Evolutionary conservation across 2,888 invertebrate species (phyloP).

Genomic region (Lordiphosa andalusiaca): DNA sequence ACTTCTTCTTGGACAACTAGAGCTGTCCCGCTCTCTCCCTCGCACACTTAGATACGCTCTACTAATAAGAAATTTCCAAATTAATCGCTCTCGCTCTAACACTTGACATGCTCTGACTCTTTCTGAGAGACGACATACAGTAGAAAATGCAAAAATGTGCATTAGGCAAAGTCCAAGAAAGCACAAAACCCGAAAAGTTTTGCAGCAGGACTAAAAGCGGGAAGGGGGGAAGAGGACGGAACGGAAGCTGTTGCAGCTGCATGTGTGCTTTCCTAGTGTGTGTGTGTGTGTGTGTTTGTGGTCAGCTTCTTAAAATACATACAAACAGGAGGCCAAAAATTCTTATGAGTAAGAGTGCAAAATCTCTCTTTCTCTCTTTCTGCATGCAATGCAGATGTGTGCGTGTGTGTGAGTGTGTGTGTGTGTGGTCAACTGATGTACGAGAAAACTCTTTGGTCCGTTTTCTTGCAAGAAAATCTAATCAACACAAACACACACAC

Average conservation of each 20-base stretch:
- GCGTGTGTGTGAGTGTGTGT: conserved; percentile 17
- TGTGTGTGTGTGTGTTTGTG: conserved; percentile 32
- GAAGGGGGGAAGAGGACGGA: background rate
- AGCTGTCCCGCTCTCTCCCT: conserved; percentile 35
- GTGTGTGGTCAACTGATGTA: conserved; percentile 63
- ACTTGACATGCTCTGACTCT: conserved; percentile 51
- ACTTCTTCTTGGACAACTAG: conserved; percentile 52
- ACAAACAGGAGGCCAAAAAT: conserved; percentile 51
- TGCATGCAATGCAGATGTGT: conserved; percentile 5
- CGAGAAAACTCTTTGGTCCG: conserved; percentile 71
- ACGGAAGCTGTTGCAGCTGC: conserved; percentile 45
- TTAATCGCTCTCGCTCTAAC: conserved; percentile 59
- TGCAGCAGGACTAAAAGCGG: conserved; percentile 27
- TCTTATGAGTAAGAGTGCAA: conserved; percentile 65
- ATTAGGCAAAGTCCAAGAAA: conserved; percentile 72
- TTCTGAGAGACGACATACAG: conserved; percentile 34
- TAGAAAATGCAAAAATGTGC: conserved; percentile 71
- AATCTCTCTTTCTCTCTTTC: conserved; percentile 26
- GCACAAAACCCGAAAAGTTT: conserved; percentile 46
- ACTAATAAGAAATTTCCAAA: conserved; percentile 69
- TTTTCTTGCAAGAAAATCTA: conserved; percentile 75
- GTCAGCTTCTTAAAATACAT: conserved; percentile 63
- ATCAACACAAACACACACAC: conserved; percentile 49
- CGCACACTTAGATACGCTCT: conserved; percentile 30
- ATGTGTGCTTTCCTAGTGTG: conserved; percentile 25